Base-by-base conservation (phyloP, 1,140 invertebrate species). In the Drosophila auraria region DNA sequence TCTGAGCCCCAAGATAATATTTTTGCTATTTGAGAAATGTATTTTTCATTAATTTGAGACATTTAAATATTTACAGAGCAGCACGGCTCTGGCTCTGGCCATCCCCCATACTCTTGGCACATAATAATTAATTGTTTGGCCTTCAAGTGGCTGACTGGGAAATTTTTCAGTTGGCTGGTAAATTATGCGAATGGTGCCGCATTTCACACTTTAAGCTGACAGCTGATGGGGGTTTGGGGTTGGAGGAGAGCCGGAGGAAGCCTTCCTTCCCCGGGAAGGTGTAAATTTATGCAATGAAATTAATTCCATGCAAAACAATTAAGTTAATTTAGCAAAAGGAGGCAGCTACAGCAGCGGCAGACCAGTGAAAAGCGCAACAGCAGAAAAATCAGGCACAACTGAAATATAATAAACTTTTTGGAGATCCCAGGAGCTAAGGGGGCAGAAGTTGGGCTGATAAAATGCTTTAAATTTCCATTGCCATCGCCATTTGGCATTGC, bases 251-350 rank as follows among this genome's bases (percentile, higher is more conserved):
- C 44, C 69, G 61, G 62, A 36, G 53, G 33, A 4, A 33, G n/a
- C 27, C 60, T 30, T 44, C 12, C 65, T 14, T 38, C 44, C 56
- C 23, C 53, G 27, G 76, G 66, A 90, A 89, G 86, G 86, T 89
- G 71, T 80, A 73, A 90, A 90, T 90, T 90, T 90, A 90, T 90
- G 86, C 86, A 89, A 64, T 71, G 78, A 90, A 89, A 90, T 90
- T 90, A 90, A 90, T 90, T 90, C 83, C 86, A 90, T 86, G 86
- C 86, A 91, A 90, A 86, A 90, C 86, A 90, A 90, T 90, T 90
- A 90, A 90, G 86, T 90, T 90, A 90, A 90, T 90, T 90, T 90
- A 90, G 86, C 84, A 90, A 89, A 83, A 89, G 69, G 78, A 70
- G 65, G 56, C 66, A 51, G 56, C 27, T 30, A 30, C 57, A 47